phyloP scores from a whole-genome alignment of 2,888 invertebrate genomes.

The Apocheima hispidaria region DNA sequence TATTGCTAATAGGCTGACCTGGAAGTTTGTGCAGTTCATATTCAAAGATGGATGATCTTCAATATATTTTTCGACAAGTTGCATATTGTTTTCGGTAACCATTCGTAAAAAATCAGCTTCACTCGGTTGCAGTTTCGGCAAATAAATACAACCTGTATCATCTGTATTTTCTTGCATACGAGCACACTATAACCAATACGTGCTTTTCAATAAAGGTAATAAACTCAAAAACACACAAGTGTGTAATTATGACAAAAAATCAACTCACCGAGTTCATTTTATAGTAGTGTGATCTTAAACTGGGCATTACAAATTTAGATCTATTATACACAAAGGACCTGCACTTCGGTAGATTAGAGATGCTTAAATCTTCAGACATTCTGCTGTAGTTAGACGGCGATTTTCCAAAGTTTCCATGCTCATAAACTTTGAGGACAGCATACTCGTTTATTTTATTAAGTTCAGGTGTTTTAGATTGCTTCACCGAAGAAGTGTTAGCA shows the following conservation, averaged over 20 bases:
- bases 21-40: constrained; percentile 86
- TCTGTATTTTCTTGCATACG: constrained; percentile 18
- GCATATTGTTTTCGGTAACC: constrained; percentile 76
- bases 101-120: constrained; percentile 84
- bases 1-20: constrained; percentile 62
- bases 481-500: constrained; percentile 24
- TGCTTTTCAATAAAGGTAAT: not conserved
- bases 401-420: constrained; percentile 41
- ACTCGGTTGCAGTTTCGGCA: constrained; percentile 80
- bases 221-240: not conserved
- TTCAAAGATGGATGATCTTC: constrained; percentile 76
- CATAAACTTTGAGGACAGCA: constrained; percentile 42
- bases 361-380: constrained; percentile 40
- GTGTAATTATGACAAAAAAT: not conserved
- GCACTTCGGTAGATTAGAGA: constrained; percentile 32
- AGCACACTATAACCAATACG: not conserved
- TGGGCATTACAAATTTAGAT: constrained; percentile 32
- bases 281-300: constrained; percentile 40
- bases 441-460: constrained; percentile 44
- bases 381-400: constrained; percentile 41
- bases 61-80: constrained; percentile 75
- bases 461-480: constrained; percentile 39
- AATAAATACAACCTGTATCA: constrained; percentile 62
- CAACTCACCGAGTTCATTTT: constrained; percentile 49
- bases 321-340: constrained; percentile 34